Percentiles rank a stretch among this genome's conserved stretches.
These are phyloP conservation scores for Cataglyphis rosenhaueri DNA, from an alignment of 2,888 invertebrate genomes.

Conservation along the genomic window DNA sequence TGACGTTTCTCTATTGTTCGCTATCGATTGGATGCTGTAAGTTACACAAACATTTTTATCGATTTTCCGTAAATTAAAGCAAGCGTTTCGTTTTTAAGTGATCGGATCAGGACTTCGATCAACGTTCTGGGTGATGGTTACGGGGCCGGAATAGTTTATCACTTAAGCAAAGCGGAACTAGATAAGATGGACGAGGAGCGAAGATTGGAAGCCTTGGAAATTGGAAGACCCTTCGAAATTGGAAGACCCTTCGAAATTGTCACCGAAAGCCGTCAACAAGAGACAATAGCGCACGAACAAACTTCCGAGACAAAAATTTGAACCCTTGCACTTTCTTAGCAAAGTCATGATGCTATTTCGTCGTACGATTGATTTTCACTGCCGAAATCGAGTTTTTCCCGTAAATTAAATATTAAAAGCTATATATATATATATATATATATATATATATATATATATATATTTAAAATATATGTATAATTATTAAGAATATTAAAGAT, in stretches of 20 bases:
- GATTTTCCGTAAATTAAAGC: background rate
- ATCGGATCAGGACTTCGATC: conserved; percentile 88
- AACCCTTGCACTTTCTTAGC: conserved; percentile 29
- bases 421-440: too few species aligned
- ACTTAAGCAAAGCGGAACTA: conserved; percentile 88
- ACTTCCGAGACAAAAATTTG: conserved; percentile 79
- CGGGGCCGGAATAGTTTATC: conserved; percentile 91
- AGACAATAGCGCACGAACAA: conserved; percentile 38
- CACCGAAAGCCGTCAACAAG: conserved; percentile 41
- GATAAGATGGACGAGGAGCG: conserved; percentile 81
- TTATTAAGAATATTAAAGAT: conserved; percentile 31
- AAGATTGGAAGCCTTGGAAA: conserved; percentile 77
- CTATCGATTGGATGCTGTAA: conserved; percentile 90
- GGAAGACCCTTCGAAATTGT: conserved; percentile 67
- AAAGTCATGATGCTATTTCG: background rate
- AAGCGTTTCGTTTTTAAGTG: conserved; percentile 81
- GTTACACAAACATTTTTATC: conserved; percentile 58
- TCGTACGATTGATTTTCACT: conserved; percentile 39
- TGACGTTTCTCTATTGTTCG: conserved; percentile 89
- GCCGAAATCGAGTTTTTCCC: conserved; percentile 26
- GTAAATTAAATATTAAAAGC: conserved; percentile 13
- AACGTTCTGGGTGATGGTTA: conserved; percentile 92
- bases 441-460: too few species aligned
- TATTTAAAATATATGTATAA: conserved; percentile 21
- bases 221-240: conserved; percentile 69